Evolutionary conservation across 2,113 vertebrate genomes (phyloP), one percentile per base, ranked within the genome.

Genomic region (Ailurus styani): DNA sequence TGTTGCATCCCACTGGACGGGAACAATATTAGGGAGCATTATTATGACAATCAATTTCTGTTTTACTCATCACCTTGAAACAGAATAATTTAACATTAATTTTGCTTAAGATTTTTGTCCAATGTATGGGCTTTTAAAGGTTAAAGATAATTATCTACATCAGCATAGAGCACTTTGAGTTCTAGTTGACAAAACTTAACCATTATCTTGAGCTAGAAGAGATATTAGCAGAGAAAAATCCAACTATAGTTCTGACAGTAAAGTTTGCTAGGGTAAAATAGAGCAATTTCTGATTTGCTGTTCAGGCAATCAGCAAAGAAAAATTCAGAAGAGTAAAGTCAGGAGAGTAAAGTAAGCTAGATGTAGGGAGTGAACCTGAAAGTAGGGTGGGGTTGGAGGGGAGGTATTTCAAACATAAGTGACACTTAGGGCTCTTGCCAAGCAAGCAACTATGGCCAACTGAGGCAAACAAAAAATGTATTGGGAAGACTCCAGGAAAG

Each of bases 221-320:
- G 7, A 34, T 34, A 40, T 29, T 29, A 72, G 70, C 25, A 85
- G 34, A 82, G 60, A 85, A 92, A 93, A 89, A 92, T 52, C 27
- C 34, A 87, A 37, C 6, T 5, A 1, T 34, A 31, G 1, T 37
- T 87, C 81, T 91, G n/a, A 83, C n/a, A 68, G 2, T 45, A 45
- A 91, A 93, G 42, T 83, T 93, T 42, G 60, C 18, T 60, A 29
- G 25, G 14, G 21, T 77, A 68, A 64, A 90, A 15, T 25, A 54
- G 62, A 97, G 57, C 42, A 81, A 96, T 86, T 72, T 92, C 90
- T 82, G 64, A 50, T 73, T 95, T 95, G 27, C 27, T 34, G 52
- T 60, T 14, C 29, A 86, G 25, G 31, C n/a, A 70, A 68, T 25
- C 23, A 54, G 18, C 23, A 81, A 81, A 50, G 23, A 75, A 95